Percentiles rank a stretch among this genome's conserved stretches.
These are phyloP conservation scores for Laterallus jamaicensis DNA, from an alignment of 2,113 vertebrate genomes.

Conservation along the genomic window DNA sequence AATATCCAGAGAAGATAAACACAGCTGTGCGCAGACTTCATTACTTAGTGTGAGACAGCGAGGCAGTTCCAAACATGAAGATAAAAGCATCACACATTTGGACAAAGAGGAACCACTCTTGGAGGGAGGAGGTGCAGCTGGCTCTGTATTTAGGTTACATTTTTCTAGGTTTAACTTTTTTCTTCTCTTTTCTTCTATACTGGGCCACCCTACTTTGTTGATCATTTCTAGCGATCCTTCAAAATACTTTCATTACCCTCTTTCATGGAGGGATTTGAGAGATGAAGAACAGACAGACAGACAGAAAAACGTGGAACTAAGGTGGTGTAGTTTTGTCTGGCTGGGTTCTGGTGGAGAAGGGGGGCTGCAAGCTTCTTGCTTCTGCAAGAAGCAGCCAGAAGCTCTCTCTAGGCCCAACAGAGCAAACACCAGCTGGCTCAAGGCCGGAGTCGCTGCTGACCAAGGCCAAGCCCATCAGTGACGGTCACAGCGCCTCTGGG, in stretches of 20 bases:
- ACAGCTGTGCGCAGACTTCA: not conserved
- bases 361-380: no score
- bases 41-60: not conserved
- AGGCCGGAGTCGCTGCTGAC: no score
- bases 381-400: no score
- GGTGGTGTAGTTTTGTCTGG: no score
- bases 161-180: not conserved
- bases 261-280: not conserved
- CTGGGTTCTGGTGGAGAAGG: no score
- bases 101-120: not conserved
- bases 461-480: no score
- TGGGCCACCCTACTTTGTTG: not conserved
- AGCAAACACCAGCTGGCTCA: no score
- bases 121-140: not conserved
- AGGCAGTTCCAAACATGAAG: not conserved
- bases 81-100: not conserved
- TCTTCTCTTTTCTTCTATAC: not conserved
- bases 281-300: not conserved
- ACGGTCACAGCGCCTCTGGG: no score
- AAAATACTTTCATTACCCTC: not conserved
- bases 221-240: not conserved
- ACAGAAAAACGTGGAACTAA: not conserved
- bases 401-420: no score
- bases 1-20: slow-evolving; percentile 25
- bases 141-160: not conserved